Conservation (phyloP, 2,797 vertebrate genomes). For the Artibeus lituratus region DNA sequence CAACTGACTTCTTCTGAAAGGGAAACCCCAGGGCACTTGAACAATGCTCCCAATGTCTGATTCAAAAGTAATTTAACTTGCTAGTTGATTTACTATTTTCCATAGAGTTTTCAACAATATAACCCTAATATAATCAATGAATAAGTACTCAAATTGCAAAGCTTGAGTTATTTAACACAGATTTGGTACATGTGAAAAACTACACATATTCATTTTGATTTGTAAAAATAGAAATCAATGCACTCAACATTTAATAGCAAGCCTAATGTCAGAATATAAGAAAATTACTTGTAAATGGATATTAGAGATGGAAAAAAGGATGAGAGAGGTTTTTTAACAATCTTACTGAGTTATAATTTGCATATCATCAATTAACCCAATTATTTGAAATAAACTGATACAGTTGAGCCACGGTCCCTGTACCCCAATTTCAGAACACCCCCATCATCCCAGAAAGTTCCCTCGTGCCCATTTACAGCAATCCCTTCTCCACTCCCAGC, state of each 20-base stretch:
- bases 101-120: not conserved
- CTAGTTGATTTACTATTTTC: not conserved
- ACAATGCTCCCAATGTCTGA: not conserved
- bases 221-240: not conserved
- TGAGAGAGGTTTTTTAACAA: not conserved
- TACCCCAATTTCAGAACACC: not conserved
- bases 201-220: not conserved
- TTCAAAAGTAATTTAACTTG: not conserved
- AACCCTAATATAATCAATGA: not conserved
- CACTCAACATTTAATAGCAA: not conserved
- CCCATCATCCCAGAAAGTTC: not conserved
- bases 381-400: not conserved
- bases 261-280: not conserved
- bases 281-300: not conserved
- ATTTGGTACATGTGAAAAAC: not conserved
- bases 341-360: not conserved
- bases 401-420: not conserved
- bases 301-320: not conserved
- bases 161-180: not conserved
- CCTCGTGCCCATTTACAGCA: not conserved
- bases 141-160: not conserved
- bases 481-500: not conserved
- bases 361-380: not conserved
- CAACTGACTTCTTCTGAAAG: not conserved
- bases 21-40: not conserved